Conservation (phyloP, 1,140 invertebrate genomes). For the Brachionus koreanus region DNA sequence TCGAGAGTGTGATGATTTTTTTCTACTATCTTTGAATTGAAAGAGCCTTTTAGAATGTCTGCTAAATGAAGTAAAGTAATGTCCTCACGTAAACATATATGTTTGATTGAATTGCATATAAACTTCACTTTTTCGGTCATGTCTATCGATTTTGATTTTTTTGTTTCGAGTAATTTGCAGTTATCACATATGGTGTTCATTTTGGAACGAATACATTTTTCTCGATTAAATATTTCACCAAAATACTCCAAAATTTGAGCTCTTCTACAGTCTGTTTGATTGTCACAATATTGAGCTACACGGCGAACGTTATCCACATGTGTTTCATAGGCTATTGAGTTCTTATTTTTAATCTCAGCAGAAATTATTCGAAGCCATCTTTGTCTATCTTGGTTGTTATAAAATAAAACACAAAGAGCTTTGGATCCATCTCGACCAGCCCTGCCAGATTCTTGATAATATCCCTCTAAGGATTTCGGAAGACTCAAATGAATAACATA, state of each 20-base stretch:
- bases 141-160: constrained; percentile 59
- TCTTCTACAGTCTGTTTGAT: constrained; percentile 80
- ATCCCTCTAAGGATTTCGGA: constrained; percentile 92
- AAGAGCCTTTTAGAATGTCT: constrained; percentile 70
- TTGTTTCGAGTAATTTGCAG: background rate
- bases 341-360: constrained; percentile 49
- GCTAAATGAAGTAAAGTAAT: constrained; percentile 75
- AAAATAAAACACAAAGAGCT: constrained; percentile 77
- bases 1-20: constrained; percentile 64
- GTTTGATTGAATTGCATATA: constrained; percentile 68
- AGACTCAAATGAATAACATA: constrained; percentile 76
- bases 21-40: constrained; percentile 54
- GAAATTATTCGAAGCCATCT: constrained; percentile 15
- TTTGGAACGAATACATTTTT: constrained; percentile 53
- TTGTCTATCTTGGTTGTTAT: constrained; percentile 70
- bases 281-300: constrained; percentile 87
- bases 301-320: constrained; percentile 80
- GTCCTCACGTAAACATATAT: constrained; percentile 63
- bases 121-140: constrained; percentile 72
- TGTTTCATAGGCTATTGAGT: constrained; percentile 66
- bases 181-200: constrained; percentile 28
- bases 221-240: constrained; percentile 76
- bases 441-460: constrained; percentile 94
- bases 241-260: constrained; percentile 83
- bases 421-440: constrained; percentile 83